Percentiles rank a stretch among this genome's conserved stretches.
These are phyloP conservation scores for Marmota flaviventris DNA, from an alignment of 2,113 vertebrate species.

Conservation along the genomic window DNA sequence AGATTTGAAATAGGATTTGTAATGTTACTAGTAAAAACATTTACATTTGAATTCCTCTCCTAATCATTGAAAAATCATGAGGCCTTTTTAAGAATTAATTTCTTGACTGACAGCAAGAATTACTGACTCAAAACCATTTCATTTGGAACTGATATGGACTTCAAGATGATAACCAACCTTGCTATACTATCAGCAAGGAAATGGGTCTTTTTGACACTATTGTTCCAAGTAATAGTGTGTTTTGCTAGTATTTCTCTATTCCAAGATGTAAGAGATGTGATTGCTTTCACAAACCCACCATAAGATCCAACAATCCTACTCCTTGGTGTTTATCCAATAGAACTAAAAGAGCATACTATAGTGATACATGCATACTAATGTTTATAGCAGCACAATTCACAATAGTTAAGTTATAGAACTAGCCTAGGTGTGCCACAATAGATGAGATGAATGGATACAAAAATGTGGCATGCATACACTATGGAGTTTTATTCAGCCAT, in stretches of 20 bases:
- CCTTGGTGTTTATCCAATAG: too few relatives aligned
- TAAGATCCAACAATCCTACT: too few relatives aligned
- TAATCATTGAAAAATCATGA: conserved; percentile 1
- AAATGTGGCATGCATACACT: too few relatives aligned
- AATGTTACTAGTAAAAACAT: background rate
- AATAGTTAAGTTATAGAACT: too few relatives aligned
- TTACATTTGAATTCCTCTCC: background rate
- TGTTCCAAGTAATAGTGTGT: background rate
- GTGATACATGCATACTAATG: too few relatives aligned
- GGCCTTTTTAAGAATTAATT: background rate
- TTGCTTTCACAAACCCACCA: background rate
- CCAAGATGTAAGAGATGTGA: background rate
- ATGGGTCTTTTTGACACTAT: background rate
- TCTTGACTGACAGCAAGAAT: background rate
- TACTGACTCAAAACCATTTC: background rate
- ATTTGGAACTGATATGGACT: background rate
- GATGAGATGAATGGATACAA: too few relatives aligned
- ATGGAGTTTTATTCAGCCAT: too few relatives aligned
- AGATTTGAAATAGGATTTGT: background rate
- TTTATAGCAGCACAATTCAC: too few relatives aligned
- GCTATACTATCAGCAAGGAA: background rate
- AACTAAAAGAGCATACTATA: too few relatives aligned
- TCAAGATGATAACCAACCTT: background rate
- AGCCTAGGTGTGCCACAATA: too few relatives aligned
- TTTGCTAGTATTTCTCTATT: background rate